phyloP scores from a whole-genome alignment of 2,113 vertebrate genomes.

The Leptocoma aspasia region DNA sequence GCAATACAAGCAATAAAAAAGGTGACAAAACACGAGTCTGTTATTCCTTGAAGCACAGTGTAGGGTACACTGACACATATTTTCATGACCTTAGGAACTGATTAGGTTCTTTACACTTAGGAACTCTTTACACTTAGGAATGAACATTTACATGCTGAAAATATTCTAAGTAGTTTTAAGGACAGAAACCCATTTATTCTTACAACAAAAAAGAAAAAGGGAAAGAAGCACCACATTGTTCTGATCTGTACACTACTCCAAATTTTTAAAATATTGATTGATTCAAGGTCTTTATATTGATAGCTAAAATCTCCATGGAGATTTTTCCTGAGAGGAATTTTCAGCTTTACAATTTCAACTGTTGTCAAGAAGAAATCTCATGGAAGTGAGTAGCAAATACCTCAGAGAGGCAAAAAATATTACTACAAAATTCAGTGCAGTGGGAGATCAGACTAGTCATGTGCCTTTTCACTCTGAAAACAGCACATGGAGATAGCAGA shows the following conservation, averaged over 20 bases:
- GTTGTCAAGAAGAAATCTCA: background rate
- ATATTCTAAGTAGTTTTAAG: background rate
- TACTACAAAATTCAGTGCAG: background rate
- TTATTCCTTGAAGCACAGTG: background rate
- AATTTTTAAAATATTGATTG: background rate
- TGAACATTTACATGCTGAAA: background rate
- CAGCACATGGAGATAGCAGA: background rate
- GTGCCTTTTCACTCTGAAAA: background rate
- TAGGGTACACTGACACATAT: background rate
- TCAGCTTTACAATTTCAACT: background rate
- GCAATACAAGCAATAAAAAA: background rate
- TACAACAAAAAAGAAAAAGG: background rate
- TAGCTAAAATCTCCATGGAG: background rate
- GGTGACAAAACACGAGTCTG: background rate
- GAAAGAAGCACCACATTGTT: background rate
- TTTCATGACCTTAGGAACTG: background rate
- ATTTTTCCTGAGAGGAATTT: background rate
- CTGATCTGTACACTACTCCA: background rate
- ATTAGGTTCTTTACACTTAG: background rate
- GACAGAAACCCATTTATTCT: background rate
- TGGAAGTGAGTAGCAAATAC: background rate
- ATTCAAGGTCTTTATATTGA: background rate
- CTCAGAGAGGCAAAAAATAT: background rate
- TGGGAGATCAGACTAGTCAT: background rate
- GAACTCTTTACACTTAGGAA: background rate